Evolutionary conservation across 37 sponge, comb jelly and placozoan genomes (phyloP), one percentile per base, ranked within the genome.

Genomic region (Aplysina aerophoba): DNA sequence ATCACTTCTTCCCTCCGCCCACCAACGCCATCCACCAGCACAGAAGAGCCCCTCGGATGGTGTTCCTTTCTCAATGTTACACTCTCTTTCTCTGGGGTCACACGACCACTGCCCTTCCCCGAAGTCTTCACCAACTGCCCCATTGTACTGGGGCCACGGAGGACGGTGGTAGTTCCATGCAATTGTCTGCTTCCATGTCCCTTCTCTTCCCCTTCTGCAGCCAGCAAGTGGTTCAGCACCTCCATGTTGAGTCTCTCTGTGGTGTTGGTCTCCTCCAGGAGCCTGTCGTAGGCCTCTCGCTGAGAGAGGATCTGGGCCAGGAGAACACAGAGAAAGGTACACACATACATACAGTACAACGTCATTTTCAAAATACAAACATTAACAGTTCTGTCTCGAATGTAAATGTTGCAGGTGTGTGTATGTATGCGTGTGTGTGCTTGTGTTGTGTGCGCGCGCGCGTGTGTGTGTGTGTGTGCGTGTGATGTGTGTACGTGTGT

Each of bases 191-290:
- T 83, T 3, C 69, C 77, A 28, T 20, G 34, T 59, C 78, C 81
- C 35, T 83, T 57, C 14, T 86, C 90, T 20, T 36, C 71, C 33
- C 8, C 41, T 39, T 78, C 59, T 13, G n/a, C 39, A 1, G 0
- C 22, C 22, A 38, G 57, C 35, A 91, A n/a, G 21, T 0, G 59
- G 28, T 59, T 71, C 80, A 88, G 67, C 50, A 88, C 11, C 25
- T 83, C 69, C 6, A 94, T 81, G 67, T 91, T 91, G 20, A 85
- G 25, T 30, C 25, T 53, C 86, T 94, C 94, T 72, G 91, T 41
- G 0, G 39, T 55, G 22, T 79, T 59, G 15, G 39, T 80, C 73
- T 90, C 91, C 16, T 14, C 38, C 25, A 24, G 31, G 72, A 88
- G 58, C 31, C 33, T 67, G 4, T 79, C 74, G 14, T 85, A 73